Percentiles rank a stretch among this genome's conserved stretches.
phyloP scores from a whole-genome alignment of 2,113 vertebrate species.

The Gallinago jamesoni region DNA sequence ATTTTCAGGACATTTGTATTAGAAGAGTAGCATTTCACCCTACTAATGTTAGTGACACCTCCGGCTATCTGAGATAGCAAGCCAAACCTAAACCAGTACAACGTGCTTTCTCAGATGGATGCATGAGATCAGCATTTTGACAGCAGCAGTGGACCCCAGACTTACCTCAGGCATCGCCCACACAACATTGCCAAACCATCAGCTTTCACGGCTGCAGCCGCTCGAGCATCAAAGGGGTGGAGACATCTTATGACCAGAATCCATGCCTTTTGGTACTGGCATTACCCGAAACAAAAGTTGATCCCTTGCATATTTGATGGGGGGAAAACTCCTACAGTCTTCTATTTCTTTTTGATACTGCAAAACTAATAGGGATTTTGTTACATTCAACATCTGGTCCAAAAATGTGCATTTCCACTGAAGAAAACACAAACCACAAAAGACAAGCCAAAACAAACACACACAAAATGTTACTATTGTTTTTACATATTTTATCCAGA shows the following conservation, averaged over 20 bases:
- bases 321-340: background rate
- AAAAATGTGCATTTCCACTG: slow-evolving; percentile 44
- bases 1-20: background rate
- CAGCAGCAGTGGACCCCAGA: background rate
- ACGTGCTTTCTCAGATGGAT: background rate
- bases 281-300: background rate
- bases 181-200: background rate
- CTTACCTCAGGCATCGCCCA: background rate
- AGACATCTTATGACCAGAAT: background rate
- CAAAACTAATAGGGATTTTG: slow-evolving; percentile 47
- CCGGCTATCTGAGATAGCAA: background rate
- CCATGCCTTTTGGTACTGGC: background rate
- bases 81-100: background rate
- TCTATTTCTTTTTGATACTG: slow-evolving; percentile 25
- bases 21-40: background rate
- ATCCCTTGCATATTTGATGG: background rate
- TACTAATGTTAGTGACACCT: background rate
- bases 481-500: background rate
- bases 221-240: background rate
- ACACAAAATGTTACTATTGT: slow-evolving; percentile 24
- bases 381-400: slow-evolving; percentile 48
- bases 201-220: background rate
- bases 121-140: background rate
- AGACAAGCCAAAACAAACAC: slow-evolving; percentile 36
- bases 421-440: slow-evolving; percentile 38